Percentiles rank a stretch among this genome's conserved stretches.
Evolutionary conservation across 1,140 invertebrate species (phyloP).

Genomic region (Zaprionus gabonicus): DNA sequence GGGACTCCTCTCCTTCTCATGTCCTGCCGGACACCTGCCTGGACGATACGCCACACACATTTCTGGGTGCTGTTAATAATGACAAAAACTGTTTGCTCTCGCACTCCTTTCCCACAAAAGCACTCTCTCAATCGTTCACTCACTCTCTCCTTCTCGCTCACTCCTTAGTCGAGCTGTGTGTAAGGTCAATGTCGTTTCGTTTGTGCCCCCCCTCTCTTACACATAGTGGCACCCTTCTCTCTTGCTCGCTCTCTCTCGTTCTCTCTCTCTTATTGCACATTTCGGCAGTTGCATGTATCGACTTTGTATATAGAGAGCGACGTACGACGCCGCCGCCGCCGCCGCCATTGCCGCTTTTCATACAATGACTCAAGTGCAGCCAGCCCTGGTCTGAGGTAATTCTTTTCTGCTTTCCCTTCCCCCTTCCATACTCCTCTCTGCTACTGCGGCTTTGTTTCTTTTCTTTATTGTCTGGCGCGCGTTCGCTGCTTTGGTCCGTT

Average conservation of each 20-base stretch:
- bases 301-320: constrained; percentile 60
- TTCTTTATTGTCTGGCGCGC: constrained; percentile 71
- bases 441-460: constrained; percentile 19
- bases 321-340: constrained; percentile 24
- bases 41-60: constrained; percentile 48
- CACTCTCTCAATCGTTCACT: background rate
- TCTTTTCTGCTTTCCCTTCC: constrained; percentile 36
- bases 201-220: constrained; percentile 27
- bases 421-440: background rate
- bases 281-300: constrained; percentile 68
- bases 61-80: constrained; percentile 63
- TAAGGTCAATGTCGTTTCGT: constrained; percentile 83
- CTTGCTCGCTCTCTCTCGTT: background rate
- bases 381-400: constrained; percentile 44
- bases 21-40: constrained; percentile 55
- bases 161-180: constrained; percentile 48
- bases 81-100: constrained; percentile 67
- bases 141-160: constrained; percentile 29
- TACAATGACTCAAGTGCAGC: constrained; percentile 67
- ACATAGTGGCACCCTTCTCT: constrained; percentile 20
- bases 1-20: background rate
- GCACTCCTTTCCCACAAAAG: background rate
- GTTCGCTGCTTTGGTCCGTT: constrained; percentile 46
- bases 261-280: constrained; percentile 9
- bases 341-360: constrained; percentile 54